These are phyloP conservation scores for Diaprepes abbreviatus DNA, from an alignment of 2,888 invertebrate species.

Conservation along the genomic window DNA sequence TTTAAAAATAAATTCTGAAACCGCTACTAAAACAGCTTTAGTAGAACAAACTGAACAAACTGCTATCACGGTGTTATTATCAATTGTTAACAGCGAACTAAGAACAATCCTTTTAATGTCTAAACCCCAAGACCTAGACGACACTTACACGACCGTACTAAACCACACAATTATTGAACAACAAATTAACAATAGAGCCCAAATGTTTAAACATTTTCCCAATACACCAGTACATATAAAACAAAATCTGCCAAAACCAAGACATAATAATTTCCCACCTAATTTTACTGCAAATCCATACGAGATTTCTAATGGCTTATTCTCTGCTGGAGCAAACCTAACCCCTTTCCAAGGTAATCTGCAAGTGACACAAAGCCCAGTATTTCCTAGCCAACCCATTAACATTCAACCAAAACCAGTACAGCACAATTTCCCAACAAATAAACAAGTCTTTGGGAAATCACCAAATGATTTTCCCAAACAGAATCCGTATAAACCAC, in stretches of 20 bases:
- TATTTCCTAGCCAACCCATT: slow-evolving; percentile 32
- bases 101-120: not conserved
- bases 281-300: not conserved
- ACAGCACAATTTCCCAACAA: slow-evolving; percentile 10
- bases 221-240: not conserved
- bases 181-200: not conserved
- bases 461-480: slow-evolving; percentile 22
- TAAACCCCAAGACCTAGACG: not conserved
- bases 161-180: too few species aligned
- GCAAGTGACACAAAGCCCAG: not conserved
- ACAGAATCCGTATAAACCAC: slow-evolving; percentile 19
- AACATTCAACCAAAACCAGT: slow-evolving; percentile 41
- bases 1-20: slow-evolving; percentile 3
- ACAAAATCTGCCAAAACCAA: not conserved
- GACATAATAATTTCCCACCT: not conserved
- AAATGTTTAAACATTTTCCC: not conserved
- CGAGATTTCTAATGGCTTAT: not conserved
- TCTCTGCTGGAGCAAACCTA: not conserved
- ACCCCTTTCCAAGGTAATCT: not conserved
- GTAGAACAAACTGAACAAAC: slow-evolving; percentile 13
- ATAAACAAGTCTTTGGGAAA: slow-evolving; percentile 30
- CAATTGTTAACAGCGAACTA: slow-evolving; percentile 12
- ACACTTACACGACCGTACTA: too few species aligned
- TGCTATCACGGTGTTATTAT: not conserved
- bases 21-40: too few species aligned